Base-by-base conservation (phyloP, 1,140 invertebrate genomes). In the Pogonomyrmex californicus region DNA sequence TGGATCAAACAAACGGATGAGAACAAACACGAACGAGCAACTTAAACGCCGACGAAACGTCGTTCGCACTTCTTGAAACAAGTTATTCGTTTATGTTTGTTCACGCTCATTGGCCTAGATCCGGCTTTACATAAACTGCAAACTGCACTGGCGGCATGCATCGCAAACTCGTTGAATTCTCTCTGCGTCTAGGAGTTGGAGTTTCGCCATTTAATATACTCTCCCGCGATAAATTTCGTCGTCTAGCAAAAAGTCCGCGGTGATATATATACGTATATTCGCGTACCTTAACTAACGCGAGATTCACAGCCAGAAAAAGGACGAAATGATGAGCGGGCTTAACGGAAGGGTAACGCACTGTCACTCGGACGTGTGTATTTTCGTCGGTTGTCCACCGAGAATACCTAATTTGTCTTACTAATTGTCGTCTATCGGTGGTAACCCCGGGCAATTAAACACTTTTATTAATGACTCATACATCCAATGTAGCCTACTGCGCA, bases 121-220 rank as follows among this genome's bases (percentile, higher is more conserved):
- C 65, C n/a, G 38, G 5, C 65, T 68, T 66, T 66, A 68, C 62
- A 66, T 79, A 79, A 79, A 79, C 62, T 79, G 77, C 62, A 79
- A 6, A 12, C 36, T 47, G 77, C 75, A 81, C 86, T 63, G 17
- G 49, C 71, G 47, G 56, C 76, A 49, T 78, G 86, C 71, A 86
- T 88, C 87, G 70, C 75, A 14, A 23, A 23, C 54, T 58, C 86
- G 54, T 66, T 77, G 78, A 76, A 86, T 89, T 70, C 83, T 86
- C 58, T 58, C 60, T 33, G 44, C 76, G 70, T 58, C 30, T 51
- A 47, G 36, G 10, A 88, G 88, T 88, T 89, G 88, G 88, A 89
- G 88, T 75, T 58, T 81, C 82, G 88, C 88, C 88, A 89, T 87
- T 89, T 89, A 88, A 89, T 89, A 88, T 89, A 89, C 87, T 89